Evolutionary conservation across 1,140 invertebrate genomes (phyloP).

Genomic region (Cydia strobilella): DNA sequence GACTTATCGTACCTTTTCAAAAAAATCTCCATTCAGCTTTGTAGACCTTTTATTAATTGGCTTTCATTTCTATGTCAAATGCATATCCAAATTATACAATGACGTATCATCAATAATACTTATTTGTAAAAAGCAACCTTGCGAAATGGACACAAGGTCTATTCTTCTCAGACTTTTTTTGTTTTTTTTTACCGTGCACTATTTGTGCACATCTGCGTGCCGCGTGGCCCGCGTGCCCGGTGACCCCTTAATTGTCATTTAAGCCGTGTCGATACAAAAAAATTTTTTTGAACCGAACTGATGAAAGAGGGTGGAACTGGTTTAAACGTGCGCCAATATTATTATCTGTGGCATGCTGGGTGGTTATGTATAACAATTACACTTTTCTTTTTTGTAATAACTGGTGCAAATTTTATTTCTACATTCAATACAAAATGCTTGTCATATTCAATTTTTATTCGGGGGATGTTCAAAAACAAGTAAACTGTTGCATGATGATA

Average conservation of each 20-base stretch:
- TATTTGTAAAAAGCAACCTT: constrained; percentile 1
- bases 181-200: background rate
- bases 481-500: too few relatives aligned
- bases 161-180: background rate
- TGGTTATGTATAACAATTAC: background rate
- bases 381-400: background rate
- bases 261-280: constrained; percentile 1
- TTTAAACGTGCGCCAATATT: constrained; percentile 15
- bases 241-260: constrained; percentile 37
- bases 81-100: background rate
- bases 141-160: background rate
- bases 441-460: background rate
- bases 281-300: background rate
- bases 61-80: background rate
- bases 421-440: background rate
- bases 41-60: constrained; percentile 24
- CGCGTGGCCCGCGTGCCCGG: constrained; percentile 62
- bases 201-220: constrained; percentile 53
- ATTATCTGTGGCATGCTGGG: constrained; percentile 6
- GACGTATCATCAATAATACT: background rate
- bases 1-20: constrained; percentile 9
- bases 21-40: constrained; percentile 13
- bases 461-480: too few relatives aligned
- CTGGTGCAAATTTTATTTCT: background rate
- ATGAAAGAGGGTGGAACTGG: constrained; percentile 20